Percentiles rank a stretch among this genome's conserved stretches.
Evolutionary conservation across 92 coral and sea anemone species (phyloP).

Genomic region (Bergia puertoricense): DNA sequence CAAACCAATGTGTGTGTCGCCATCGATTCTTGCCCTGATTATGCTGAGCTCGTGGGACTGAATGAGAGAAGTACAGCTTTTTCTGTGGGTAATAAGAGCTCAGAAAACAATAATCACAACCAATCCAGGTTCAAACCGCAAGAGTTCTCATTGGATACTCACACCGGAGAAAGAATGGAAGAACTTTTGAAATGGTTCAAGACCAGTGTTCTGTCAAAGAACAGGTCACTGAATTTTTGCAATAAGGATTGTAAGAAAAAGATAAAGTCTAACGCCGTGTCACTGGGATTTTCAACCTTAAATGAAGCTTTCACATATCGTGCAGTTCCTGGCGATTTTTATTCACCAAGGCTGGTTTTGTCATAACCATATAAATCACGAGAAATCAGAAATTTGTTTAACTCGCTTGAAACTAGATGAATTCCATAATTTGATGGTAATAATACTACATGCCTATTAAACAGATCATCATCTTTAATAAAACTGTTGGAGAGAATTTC

Average conservation of each 20-base stretch:
- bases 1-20: neutral
- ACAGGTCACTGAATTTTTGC: neutral
- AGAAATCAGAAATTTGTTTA: too few species aligned
- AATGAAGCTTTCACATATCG: neutral
- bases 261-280: neutral
- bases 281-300: neutral
- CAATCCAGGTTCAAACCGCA: neutral
- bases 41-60: neutral
- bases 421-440: too few species aligned
- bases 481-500: too few species aligned
- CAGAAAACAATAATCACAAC: neutral
- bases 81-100: neutral
- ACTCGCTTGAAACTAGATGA: neutral
- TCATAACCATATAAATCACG: neutral
- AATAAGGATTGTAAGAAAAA: neutral
- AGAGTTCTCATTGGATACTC: neutral
- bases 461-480: too few species aligned
- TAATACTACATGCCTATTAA: too few species aligned
- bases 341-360: neutral
- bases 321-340: neutral
- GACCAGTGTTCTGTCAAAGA: neutral
- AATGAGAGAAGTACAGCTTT: neutral
- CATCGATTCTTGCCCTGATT: neutral
- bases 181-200: neutral
- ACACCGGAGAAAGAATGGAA: neutral